Evolutionary conservation across 2,797 vertebrate genomes (phyloP), one percentile per base, ranked within the genome.

Genomic region (Anguilla obscura): DNA sequence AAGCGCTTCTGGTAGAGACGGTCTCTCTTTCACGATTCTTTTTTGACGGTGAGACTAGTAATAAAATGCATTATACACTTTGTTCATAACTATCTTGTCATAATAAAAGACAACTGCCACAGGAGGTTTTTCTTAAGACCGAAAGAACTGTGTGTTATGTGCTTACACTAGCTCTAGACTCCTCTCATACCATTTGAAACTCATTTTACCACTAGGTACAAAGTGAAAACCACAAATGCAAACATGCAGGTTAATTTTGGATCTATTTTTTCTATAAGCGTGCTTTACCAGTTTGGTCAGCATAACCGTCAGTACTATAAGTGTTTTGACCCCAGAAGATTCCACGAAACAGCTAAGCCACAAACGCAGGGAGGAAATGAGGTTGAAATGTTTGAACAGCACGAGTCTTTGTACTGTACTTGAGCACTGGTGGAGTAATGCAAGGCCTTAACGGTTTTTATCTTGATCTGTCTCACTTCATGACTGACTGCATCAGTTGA

Each of bases 401-500:
- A 71, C 12, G 4, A 60, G 16, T 60, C 58, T 60, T 60, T 60
- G 58, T 16, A 60, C 58, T 60, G 40, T 45, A 45, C 40, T 45
- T 60, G 58, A 94, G 93, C 94, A 93, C 91, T 88, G 94, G 91
- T 93, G 93, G 92, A 93, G 90, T 91, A 93, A 94, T 90, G 92
- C 92, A 54, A 93, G 89, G 92, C 95, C 95, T 95, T 93, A 88
- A 92, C 93, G 94, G 94, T 93, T 93, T 91, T 90, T 94, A 90
- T 93, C 90, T 93, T 92, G 90, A 86, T 88, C 89, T 86, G 93
- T 95, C 94, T 95, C 94, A 91, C 93, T 92, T 93, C 90, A 92
- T 95, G 95, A 96, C 91, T 95, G 96, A 96, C 95, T 95, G 94
- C 93, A 94, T 94, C 95, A 94, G 94, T 92, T 94, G 93, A 93